Base-by-base conservation (phyloP, 2,113 vertebrate genomes). In the Choloepus hoffmanni region DNA sequence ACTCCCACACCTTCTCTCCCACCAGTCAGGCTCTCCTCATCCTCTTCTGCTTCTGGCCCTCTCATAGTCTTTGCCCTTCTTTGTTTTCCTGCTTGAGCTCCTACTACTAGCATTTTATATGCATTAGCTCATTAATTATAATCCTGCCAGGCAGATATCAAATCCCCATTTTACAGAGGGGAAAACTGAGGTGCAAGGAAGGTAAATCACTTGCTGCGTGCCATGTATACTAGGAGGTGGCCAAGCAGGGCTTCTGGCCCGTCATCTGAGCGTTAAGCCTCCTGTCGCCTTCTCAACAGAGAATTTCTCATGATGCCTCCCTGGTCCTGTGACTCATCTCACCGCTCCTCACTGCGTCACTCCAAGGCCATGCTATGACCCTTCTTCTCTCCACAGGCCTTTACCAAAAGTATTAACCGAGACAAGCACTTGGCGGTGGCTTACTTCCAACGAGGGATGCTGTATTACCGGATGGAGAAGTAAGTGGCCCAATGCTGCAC, bases 381-480 rank as follows among this genome's bases (percentile, higher is more conserved):
- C 1, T 70, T 45, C 13, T 70, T 96, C 91, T 87, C 95, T 85
- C n/a, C 55, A 26, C 98, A 99, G 99, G 99, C 99, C 0, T 99
- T 99, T 97, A 99, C 99, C 91, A 95, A 67, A 97, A 99, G 99
- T 98, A 99, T 99, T 1, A 40, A 98, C 94, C 99, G 98, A 0
- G 99, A 99, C 97, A 99, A 99, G 40, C 99, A 99, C 96, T 94
- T 99, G 98, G 99, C 99, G 0, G 99, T 99, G 26, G 99, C 99
- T 86, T 99, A 99, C 98, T 99, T 99, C 98, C 99, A 99, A 88
- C 99, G 99, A 48, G 99, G 99, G 83, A 98, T 98, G 1, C 98
- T 99, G 13, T 99, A 98, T 92, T 99, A 99, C 98, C 98, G 7
- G 97, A 99, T 97, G 93, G 97, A 99, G 91, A 99, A 99, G 99